Evolutionary conservation across 2,113 vertebrate genomes (phyloP), one percentile per base, ranked within the genome.

Genomic region (Poeciliopsis retropinna): DNA sequence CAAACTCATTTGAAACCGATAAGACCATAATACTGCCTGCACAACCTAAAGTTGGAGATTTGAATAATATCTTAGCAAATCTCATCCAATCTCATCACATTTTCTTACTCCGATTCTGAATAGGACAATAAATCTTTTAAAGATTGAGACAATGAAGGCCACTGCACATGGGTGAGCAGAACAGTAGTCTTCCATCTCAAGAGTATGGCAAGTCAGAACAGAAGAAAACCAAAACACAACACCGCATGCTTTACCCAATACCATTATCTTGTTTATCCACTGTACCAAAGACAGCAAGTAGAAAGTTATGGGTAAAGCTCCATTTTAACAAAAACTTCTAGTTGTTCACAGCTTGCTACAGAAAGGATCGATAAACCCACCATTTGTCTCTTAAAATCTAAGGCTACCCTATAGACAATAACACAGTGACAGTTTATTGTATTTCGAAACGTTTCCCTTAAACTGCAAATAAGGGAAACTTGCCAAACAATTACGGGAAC

Each of bases 331-430:
- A 25, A 7, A 57, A 10, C 25, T 57, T 57, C 51, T 25, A 25
- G 22, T 19, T 54, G 47, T 54, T 54, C 6, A 8, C 25, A 57
- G 51, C 8, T 57, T 57, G 51, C 5, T n/a, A 9, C 22, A 57
- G 25, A n/a, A n/a, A n/a, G 19, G 51, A n/a, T n/a, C 8, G 9
- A 57, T n/a, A 57, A 10, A 0, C 25, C 10, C 51, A 57, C 10
- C 25, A 57, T 57, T 25, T 12, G 15, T 27, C 9, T 29, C 8
- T 28, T 0, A 27, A 11, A 1, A 0, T 7, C n/a, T 19, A 13
- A 28, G 14, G 3, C 4, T 34, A 17, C 5, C 32, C 1, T 32
- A 32, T 34, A 25, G 3, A 31, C 17, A 22, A 4, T 32, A 22
- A 34, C 10, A 64, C 27, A 22, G 62, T 64, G 11, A 64, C 30